Evolutionary conservation across 2,797 vertebrate species (phyloP).

Genomic region (Paguma larvata): DNA sequence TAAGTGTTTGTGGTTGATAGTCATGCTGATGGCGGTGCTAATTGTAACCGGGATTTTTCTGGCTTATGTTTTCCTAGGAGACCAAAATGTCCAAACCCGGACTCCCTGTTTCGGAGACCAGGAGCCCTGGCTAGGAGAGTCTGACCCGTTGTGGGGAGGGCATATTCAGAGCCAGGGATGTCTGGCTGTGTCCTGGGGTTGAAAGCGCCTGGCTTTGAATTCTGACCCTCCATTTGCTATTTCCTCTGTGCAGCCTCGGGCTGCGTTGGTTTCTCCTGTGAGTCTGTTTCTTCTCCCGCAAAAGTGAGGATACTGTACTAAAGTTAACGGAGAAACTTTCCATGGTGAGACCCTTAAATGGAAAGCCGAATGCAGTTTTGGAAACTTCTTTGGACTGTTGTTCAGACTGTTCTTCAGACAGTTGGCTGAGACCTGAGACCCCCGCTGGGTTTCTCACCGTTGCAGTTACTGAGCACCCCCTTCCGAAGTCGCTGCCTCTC

Average conservation of each 20-base stretch:
- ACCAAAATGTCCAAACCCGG: slow-evolving; percentile 40
- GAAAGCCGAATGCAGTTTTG: not conserved
- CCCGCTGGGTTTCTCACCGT: not conserved
- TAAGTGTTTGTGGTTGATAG: not conserved
- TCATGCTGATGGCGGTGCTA: not conserved
- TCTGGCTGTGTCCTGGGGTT: not conserved
- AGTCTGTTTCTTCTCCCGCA: slow-evolving; percentile 15
- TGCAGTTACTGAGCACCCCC: not conserved
- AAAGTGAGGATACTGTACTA: not conserved
- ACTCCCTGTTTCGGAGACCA: slow-evolving; percentile 35
- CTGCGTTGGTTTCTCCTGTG: not conserved
- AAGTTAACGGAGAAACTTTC: not conserved
- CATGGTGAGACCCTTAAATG: not conserved
- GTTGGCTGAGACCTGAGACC: not conserved
- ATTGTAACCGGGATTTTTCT: not conserved
- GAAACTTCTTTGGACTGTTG: not conserved
- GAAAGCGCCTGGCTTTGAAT: not conserved
- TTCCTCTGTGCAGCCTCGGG: not conserved
- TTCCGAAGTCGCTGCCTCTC: not conserved
- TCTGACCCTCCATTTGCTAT: not conserved
- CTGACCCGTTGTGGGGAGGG: not conserved
- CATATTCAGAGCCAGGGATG: not conserved
- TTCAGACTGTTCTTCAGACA: not conserved
- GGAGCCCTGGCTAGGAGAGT: not conserved
- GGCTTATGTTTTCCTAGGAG: slow-evolving; percentile 25